These are phyloP conservation scores for Sabatieria punctata DNA, from an alignment of 2,888 invertebrate genomes.

Conservation along the genomic window DNA sequence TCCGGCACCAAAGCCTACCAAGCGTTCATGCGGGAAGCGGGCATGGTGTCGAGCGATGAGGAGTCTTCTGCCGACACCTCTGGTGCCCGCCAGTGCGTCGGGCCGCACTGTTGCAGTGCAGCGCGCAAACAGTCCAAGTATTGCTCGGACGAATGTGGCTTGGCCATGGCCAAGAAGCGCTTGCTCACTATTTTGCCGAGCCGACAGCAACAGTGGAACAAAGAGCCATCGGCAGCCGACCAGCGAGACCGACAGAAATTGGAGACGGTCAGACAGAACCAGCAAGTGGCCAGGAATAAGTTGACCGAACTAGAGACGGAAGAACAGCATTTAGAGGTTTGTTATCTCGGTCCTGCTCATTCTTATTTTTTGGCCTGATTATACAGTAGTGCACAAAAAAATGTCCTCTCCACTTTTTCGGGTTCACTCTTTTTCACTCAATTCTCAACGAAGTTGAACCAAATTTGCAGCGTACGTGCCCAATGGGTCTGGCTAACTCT, in stretches of 20 bases:
- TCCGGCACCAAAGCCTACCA: not conserved
- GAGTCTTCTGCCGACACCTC: conserved; percentile 18
- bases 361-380: no score
- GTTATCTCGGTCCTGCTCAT: not conserved
- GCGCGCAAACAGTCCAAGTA: conserved; percentile 73
- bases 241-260: conserved; percentile 44
- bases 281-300: conserved; percentile 56
- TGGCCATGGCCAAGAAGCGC: conserved; percentile 54
- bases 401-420: no score
- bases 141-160: conserved; percentile 76
- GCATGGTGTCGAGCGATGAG: not conserved
- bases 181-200: conserved; percentile 45
- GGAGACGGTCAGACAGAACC: conserved; percentile 55
- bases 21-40: conserved; percentile 5
- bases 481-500: no score
- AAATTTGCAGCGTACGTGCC: no score
- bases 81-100: conserved; percentile 62
- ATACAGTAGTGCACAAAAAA: no score
- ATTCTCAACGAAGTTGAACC: no score
- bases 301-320: conserved; percentile 39
- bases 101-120: conserved; percentile 61
- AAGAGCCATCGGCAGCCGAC: conserved; percentile 68
- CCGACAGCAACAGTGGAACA: conserved; percentile 79
- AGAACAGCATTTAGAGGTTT: no score
- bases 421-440: no score